Evolutionary conservation across 2,888 invertebrate species (phyloP), one percentile per base, ranked within the genome.

Genomic region (Cheilosia scutellata): DNA sequence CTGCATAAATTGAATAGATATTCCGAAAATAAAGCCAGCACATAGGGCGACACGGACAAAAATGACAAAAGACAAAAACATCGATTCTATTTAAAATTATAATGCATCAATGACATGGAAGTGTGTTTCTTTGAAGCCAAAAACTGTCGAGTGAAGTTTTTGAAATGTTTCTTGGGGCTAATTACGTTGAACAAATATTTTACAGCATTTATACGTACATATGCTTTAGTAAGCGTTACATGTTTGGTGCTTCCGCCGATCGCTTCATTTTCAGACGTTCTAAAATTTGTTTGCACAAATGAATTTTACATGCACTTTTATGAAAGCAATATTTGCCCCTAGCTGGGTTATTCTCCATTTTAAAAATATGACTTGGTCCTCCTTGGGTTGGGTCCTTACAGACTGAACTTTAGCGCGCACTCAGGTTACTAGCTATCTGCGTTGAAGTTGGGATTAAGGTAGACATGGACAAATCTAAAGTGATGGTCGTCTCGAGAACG

Each of bases 31-130:
- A 40, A 9, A 20, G 9, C 7, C 20, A 49, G 4, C 44, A 40
- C 33, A 9, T 13, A 40, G 20, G 11, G 27, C n/a, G n/a, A 27
- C 42, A 16, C 25, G 40, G n/a, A 60, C 33, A 5, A 57, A 11
- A 37, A 11, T 37, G 33, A 16, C 16, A 44, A 29, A 44, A 29
- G 25, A n/a, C 44, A 27, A 4, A 42, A 16, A 16, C 40, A 42
- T 42, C 5, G 20, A 60, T 60, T 42, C 60, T 60, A 60, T 60
- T 60, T 60, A 27, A 42, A 58, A 40, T 37, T 40, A 13, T 27
- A 60, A 42, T 60, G n/a, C 58, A 20, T 20, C 20, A 37, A 13
- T 25, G 58, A 40, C 37, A 58, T 62, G 29, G 16, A 62, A 16
- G 29, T 29, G 20, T 13, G 40, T 31, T 4, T 44, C 44, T 9